phyloP scores from a whole-genome alignment of 30 jellyfish, hydroid and myxozoan genomes.

The Hydractinia echinata region DNA sequence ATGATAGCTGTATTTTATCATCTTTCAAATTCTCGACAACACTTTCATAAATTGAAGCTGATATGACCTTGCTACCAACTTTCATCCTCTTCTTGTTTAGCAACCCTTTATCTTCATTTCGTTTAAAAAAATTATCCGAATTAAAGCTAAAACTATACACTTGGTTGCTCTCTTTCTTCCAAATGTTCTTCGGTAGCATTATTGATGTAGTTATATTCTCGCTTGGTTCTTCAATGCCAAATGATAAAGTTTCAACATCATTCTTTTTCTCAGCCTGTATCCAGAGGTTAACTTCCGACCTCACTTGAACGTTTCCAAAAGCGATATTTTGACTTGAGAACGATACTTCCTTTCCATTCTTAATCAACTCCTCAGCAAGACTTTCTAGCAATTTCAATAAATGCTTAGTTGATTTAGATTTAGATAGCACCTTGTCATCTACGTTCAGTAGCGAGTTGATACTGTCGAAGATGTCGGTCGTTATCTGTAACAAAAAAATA shows the following conservation, averaged over 20 bases:
- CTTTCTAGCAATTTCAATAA: background rate
- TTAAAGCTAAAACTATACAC: background rate
- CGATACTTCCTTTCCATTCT: background rate
- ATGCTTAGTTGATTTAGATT: background rate
- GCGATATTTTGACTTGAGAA: background rate
- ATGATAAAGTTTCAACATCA: background rate
- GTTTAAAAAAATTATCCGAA: background rate
- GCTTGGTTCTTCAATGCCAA: background rate
- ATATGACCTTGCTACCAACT: conserved; percentile 7
- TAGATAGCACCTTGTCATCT: background rate
- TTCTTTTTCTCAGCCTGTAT: background rate
- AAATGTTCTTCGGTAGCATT: background rate
- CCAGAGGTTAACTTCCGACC: background rate
- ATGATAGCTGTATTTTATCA: background rate
- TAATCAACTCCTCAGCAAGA: background rate
- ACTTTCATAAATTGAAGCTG: background rate
- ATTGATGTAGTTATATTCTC: background rate
- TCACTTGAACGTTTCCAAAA: background rate
- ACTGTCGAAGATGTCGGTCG: background rate
- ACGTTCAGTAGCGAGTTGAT: background rate
- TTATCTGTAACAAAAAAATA: background rate
- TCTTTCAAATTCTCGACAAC: background rate
- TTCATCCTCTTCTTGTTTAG: too few relatives aligned
- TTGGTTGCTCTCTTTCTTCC: background rate
- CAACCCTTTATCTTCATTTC: background rate